Evolutionary conservation across 2,888 invertebrate genomes (phyloP), one percentile per base, ranked within the genome.

Genomic region (Lordiphosa fenestrarum): DNA sequence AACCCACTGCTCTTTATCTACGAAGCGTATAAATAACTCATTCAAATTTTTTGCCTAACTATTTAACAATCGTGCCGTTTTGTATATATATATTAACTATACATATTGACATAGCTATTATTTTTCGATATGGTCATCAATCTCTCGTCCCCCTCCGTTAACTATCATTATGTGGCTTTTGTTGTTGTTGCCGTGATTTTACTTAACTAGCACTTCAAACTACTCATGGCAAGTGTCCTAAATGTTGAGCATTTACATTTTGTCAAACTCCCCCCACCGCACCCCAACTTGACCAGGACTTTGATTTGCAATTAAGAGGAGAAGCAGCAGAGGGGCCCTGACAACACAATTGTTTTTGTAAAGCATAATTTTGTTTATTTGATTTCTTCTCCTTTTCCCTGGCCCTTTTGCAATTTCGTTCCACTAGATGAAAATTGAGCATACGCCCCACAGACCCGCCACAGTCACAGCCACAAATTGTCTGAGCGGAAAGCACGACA

Each of bases 1-100:
- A 57, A 63, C 42, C 53, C 49, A 74, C 50, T 60, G 68, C 64
- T 52, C 55, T 56, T 50, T 57, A 65, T 42, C 52, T 52, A 52
- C 44, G 38, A 69, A 55, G 58, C 64, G 62, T 84, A 61, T 73
- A 81, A 67, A 81, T 73, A 84, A 30, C 51, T 76, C 69, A 80
- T 70, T 64, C 35, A 52, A 53, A 39, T 51, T 58, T 58, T 69
- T 57, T 55, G 54, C 48, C 53, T 66, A 64, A 58, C 66, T 66
- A 58, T 65, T 63, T 51, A 50, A 44, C 66, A 42, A 64, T 64
- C 64, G 64, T 64, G 60, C 59, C 36, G 65, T 64, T 66, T 36
- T 49, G 33, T 41, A 21, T 41, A 46, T 48, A 54, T 44, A 50
- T 40, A 48, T 37, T 25, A 7, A 25, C 7, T 25, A 44, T 19